These are phyloP conservation scores for Melanostoma mellinum DNA, from an alignment of 2,888 invertebrate species.

Conservation along the genomic window DNA sequence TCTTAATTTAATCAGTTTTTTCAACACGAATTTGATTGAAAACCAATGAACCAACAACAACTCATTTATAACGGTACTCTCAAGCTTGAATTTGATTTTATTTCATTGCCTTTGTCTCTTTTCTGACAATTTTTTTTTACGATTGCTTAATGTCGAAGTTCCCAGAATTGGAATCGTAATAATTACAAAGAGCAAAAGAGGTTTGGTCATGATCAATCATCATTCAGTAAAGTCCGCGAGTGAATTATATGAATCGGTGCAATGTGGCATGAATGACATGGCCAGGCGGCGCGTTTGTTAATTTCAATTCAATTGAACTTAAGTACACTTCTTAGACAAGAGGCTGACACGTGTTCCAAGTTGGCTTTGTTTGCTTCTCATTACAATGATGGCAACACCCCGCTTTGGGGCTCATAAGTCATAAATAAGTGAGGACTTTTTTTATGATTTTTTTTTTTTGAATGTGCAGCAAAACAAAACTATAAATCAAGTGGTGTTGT, in stretches of 20 bases:
- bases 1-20: conserved; percentile 41
- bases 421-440: not conserved
- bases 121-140: conserved; percentile 8
- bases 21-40: conserved; percentile 57
- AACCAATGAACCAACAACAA: not conserved
- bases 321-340: conserved; percentile 58
- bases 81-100: conserved; percentile 35
- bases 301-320: conserved; percentile 68
- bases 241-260: conserved; percentile 50
- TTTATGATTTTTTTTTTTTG: not conserved
- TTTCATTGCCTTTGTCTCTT: conserved; percentile 12
- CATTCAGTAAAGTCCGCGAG: conserved; percentile 25
- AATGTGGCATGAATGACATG: conserved; percentile 48
- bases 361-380: conserved; percentile 51
- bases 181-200: conserved; percentile 13
- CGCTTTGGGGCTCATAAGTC: conserved; percentile 16
- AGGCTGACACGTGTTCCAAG: conserved; percentile 62
- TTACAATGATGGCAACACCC: conserved; percentile 43
- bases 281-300: conserved; percentile 64
- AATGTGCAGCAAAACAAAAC: conserved; percentile 3
- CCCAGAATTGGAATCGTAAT: conserved; percentile 51
- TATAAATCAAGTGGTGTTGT: conserved; percentile 15
- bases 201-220: conserved; percentile 47
- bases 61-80: conserved; percentile 50
- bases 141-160: conserved; percentile 64